Percentiles rank a stretch among this genome's conserved stretches.
These are phyloP conservation scores for Chloromyia formosa DNA, from an alignment of 2,888 invertebrate genomes.

Conservation along the genomic window DNA sequence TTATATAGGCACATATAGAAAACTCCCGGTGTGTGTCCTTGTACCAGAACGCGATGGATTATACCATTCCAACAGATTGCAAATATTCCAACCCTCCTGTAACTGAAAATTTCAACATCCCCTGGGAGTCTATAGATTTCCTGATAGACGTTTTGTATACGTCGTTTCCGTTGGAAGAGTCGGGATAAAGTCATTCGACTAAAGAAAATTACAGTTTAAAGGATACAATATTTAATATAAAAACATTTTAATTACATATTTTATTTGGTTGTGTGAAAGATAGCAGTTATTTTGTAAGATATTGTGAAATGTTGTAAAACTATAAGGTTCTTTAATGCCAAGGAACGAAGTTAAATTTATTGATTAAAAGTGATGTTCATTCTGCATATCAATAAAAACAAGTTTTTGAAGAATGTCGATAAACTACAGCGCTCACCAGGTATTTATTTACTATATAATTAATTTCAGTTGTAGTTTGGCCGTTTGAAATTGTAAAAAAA, in stretches of 20 bases:
- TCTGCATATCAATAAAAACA: too few species aligned
- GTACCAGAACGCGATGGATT: slow-evolving; percentile 9
- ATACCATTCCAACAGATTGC: slow-evolving; percentile 17
- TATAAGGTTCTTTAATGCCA: too few species aligned
- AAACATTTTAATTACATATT: too few species aligned
- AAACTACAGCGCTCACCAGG: slow-evolving; percentile 46
- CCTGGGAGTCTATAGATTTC: neutral
- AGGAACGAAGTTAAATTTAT: too few species aligned
- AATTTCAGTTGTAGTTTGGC: neutral
- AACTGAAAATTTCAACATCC: slow-evolving; percentile 9
- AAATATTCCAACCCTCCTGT: slow-evolving; percentile 37
- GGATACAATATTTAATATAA: too few species aligned
- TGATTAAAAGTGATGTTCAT: too few species aligned
- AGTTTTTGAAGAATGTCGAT: slow-evolving; percentile 37
- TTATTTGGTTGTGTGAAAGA: too few species aligned
- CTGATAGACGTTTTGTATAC: too few species aligned
- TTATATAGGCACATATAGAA: neutral
- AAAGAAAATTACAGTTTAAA: too few species aligned
- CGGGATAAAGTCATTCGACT: neutral
- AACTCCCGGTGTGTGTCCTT: neutral
- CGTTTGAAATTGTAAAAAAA: neutral
- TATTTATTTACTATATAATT: too few species aligned
- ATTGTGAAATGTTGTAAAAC: too few species aligned
- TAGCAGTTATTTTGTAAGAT: too few species aligned
- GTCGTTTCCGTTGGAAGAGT: neutral